phyloP scores from a whole-genome alignment of 2,888 invertebrate genomes.

The Lithodes maja region DNA sequence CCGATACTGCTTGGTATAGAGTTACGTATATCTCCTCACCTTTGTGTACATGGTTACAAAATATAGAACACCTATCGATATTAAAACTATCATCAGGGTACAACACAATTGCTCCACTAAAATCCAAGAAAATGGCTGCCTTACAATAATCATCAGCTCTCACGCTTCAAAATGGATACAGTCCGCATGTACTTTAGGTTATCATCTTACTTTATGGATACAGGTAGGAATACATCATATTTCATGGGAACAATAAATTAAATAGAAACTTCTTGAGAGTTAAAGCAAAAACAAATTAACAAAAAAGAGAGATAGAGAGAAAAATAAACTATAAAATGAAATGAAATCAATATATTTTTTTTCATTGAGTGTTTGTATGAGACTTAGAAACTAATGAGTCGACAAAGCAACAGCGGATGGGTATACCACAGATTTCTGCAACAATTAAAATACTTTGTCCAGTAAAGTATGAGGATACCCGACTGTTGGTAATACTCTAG shows the following conservation, averaged over 20 bases:
- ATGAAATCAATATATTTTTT: conserved; percentile 47
- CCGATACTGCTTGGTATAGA: conserved; percentile 64
- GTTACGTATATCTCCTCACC: conserved; percentile 65
- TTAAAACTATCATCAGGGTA: conserved; percentile 65
- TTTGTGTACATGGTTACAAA: conserved; percentile 66
- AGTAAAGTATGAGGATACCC: conserved; percentile 62
- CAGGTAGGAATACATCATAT: conserved; percentile 64
- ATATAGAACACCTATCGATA: conserved; percentile 67
- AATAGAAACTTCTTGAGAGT: conserved; percentile 60
- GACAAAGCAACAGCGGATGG: conserved; percentile 58
- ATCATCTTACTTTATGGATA: conserved; percentile 61
- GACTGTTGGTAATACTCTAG: conserved; percentile 65
- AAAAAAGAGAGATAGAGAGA: conserved; percentile 17
- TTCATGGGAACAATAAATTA: conserved; percentile 67
- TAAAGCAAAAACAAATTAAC: conserved; percentile 11
- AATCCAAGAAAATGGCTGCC: conserved; percentile 61
- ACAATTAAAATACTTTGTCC: conserved; percentile 55
- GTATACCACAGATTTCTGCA: conserved; percentile 63
- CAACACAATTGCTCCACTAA: conserved; percentile 65
- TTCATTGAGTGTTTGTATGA: conserved; percentile 54
- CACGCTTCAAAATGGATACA: conserved; percentile 61
- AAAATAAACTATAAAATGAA: conserved; percentile 45
- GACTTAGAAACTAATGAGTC: conserved; percentile 61
- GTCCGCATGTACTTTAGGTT: conserved; percentile 63
- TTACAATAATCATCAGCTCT: conserved; percentile 50